Base-by-base conservation (phyloP, 2,888 invertebrate species). In the Microplitis deprimator region DNA sequence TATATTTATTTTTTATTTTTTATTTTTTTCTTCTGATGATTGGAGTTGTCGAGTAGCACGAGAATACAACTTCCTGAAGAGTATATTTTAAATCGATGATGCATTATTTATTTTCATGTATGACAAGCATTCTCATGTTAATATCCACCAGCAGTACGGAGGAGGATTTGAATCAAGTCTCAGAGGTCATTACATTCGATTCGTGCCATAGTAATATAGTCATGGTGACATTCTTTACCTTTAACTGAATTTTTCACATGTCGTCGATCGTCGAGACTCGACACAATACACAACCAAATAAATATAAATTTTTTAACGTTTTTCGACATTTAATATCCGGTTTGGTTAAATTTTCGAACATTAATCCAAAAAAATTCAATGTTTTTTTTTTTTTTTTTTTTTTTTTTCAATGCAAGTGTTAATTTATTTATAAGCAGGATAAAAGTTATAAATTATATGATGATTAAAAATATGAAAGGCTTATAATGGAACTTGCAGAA, bases 81-180 rank as follows among this genome's bases (percentile, higher is more conserved):
- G n/a, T n/a, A 16, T 62, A 62, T 62, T 62, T 62, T 62, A 62
- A 16, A 20, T 62, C n/a, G 81, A 81, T 81, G 83, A 86, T 86
- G 85, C 85, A 86, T 86, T 86, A 86, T 86, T 86, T 86, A 86
- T 86, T 84, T 83, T 82, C 82, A 79, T 84, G 84, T 85, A 85
- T 86, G 85, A 86, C 85, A 84, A 83, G 86, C 83, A 85, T 86
- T 86, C 84, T 85, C 84, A 85, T 86, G 85, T 85, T 85, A 86
- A 86, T 85, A 82, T 80, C 13, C 8, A 13, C 50, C 10, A 50
- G 50, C 50, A 13, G 8, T 8, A 8, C 13, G 5, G 10, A 5
- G 8, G 50, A 50, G 50, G 50, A 50, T 50, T 50, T 50, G 50
- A 50, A 50, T 50, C 8, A 77, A 70, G 79, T 72, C 83, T 82